These are phyloP conservation scores for Sylvilagus bachmani DNA, from an alignment of 2,113 vertebrate species.

Conservation along the genomic window DNA sequence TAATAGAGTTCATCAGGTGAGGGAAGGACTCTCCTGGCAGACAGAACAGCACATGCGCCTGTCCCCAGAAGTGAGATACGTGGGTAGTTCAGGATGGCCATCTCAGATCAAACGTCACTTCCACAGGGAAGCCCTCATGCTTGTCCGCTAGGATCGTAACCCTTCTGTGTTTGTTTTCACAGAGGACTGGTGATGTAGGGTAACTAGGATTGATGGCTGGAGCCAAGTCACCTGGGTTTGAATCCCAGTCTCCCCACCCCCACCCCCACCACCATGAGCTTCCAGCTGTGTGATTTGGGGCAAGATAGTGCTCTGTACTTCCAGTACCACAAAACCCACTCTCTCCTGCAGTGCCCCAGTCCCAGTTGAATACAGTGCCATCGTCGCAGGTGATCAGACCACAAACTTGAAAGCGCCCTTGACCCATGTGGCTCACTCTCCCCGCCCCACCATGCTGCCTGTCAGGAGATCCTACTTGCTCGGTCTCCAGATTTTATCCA, in stretches of 20 bases:
- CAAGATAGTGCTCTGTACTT: constrained; percentile 30
- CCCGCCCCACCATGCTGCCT: not conserved
- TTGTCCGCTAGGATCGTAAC: not conserved
- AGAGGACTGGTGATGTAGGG: not conserved
- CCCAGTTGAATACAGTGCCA: not conserved
- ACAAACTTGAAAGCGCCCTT: not conserved
- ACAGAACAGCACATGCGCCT: not conserved
- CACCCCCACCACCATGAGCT: too few species aligned
- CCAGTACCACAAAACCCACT: not conserved
- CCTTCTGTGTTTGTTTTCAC: not conserved
- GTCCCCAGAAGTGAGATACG: constrained; percentile 3
- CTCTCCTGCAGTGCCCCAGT: not conserved
- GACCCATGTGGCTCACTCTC: not conserved
- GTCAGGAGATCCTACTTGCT: not conserved
- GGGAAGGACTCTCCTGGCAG: not conserved
- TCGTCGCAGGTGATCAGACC: constrained; percentile 11
- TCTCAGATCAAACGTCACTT: constrained; percentile 8
- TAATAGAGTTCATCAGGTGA: not conserved
- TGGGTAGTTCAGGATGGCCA: not conserved
- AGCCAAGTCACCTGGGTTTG: not conserved
- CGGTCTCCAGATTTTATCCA: constrained; percentile 16
- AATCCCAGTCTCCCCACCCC: not conserved
- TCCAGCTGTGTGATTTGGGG: not conserved
- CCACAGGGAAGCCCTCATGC: not conserved
- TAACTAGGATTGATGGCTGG: not conserved